These are phyloP conservation scores for Eurytoma adleriae DNA, from an alignment of 2,888 invertebrate species.

Conservation along the genomic window DNA sequence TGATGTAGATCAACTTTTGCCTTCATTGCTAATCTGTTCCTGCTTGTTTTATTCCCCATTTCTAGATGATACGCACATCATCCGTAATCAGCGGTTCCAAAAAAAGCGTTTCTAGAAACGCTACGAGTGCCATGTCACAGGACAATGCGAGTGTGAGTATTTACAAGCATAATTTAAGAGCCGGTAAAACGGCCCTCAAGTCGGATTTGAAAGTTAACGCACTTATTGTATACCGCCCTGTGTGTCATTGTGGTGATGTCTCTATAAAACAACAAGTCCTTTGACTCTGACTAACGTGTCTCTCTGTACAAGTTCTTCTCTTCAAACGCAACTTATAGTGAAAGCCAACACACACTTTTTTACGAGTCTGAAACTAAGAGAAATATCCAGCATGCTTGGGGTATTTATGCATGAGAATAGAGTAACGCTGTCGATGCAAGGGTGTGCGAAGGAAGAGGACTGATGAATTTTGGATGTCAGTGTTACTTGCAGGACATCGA, in stretches of 20 bases:
- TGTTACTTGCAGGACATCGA: conserved; percentile 75
- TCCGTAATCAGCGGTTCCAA: conserved; percentile 33
- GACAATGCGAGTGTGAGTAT: conserved; percentile 39
- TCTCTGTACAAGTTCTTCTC: background rate
- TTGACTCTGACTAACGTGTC: background rate
- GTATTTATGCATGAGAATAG: background rate
- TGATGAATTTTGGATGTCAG: conserved; percentile 62
- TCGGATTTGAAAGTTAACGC: conserved; percentile 17
- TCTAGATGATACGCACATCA: conserved; percentile 42
- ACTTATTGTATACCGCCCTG: conserved; percentile 46
- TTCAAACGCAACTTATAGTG: background rate
- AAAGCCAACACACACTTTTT: too few species aligned
- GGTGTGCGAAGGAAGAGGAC: background rate
- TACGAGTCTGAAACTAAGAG: too few species aligned
- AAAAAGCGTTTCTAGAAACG: conserved; percentile 35
- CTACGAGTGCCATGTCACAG: conserved; percentile 21
- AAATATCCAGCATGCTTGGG: background rate
- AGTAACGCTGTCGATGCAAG: background rate
- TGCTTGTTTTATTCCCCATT: conserved; percentile 44
- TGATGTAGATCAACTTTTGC: conserved; percentile 7
- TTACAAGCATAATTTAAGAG: background rate
- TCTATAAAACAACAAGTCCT: background rate
- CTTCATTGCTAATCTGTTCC: conserved; percentile 33
- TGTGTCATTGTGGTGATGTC: conserved; percentile 15
- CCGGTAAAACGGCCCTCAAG: background rate